Evolutionary conservation across 2,797 vertebrate species (phyloP), one percentile per base, ranked within the genome.

Genomic region (Enteromius radiatus): DNA sequence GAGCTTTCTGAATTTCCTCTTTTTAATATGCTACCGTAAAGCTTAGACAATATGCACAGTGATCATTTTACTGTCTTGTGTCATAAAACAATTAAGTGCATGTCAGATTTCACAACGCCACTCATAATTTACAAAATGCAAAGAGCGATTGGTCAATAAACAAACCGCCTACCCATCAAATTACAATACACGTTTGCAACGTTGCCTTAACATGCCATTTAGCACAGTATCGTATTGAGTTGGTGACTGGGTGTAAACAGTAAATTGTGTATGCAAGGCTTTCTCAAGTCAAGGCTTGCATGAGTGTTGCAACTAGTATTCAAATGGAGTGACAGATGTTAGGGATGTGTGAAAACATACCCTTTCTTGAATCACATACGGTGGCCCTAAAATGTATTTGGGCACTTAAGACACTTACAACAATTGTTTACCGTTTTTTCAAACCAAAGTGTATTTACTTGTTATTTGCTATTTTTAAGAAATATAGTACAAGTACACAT

Each of bases 1-100:
- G 26, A 8, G 84, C 78, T 10, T 56, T 84, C 71, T 64, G 71
- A 85, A 86, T 85, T 84, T 85, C 87, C 87, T 80, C 85, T 78
- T 81, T 83, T 78, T 85, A 54, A 65, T 52, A 54, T 70, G 15
- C 59, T 88, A 89, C 88, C 88, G 88, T 89, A 89, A 85, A 84
- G 61, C 71, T 75, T 65, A 5, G 10, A 80, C 43, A 80, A 87
- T 23, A 28, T 10, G 85, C 85, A 70, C 77, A 76, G 6, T 56
- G 19, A 41, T 7, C n/a, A 1, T 26, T 45, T 54, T 19, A 52
- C 59, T n/a, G 31, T 54, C 28, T 3, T 14, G 74, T 33, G 52
- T n/a, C 14, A 54, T 75, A n/a, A 43, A 64, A 36, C 4, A 11
- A 33, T 59, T 17, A 38, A 59, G 38, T 77, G 64, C 52, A 54